These are phyloP conservation scores for Drosophila orosa DNA, from an alignment of 1,140 invertebrate species.

Conservation along the genomic window DNA sequence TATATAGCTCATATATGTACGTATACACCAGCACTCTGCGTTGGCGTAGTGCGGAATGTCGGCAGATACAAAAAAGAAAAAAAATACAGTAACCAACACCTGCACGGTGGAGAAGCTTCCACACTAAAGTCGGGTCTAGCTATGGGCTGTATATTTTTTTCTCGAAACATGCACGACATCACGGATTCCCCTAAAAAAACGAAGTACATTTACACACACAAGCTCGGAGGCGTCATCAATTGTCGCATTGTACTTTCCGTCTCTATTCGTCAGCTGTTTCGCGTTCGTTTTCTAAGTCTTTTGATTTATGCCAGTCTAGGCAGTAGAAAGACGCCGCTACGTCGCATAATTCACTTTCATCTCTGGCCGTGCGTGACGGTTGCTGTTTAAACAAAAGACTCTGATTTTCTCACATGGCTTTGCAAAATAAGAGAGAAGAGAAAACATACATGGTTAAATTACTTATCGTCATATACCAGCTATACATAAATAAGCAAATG, in stretches of 20 bases:
- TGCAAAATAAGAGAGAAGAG: conserved; percentile 26
- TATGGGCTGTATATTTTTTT: conserved; percentile 10
- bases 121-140: conserved; percentile 6
- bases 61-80: conserved; percentile 29
- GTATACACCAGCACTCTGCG: conserved; percentile 35
- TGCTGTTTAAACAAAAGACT: conserved; percentile 38
- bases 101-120: conserved; percentile 36
- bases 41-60: conserved; percentile 64
- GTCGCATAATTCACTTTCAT: conserved; percentile 60
- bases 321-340: conserved; percentile 17
- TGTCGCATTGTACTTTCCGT: conserved; percentile 48
- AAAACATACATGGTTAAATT: conserved; percentile 2
- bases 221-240: conserved; percentile 42
- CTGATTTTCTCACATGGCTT: conserved; percentile 32
- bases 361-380: conserved; percentile 55
- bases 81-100: conserved; percentile 33
- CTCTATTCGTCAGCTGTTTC: conserved; percentile 40
- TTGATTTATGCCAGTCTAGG: conserved; percentile 40
- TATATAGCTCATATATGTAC: conserved; percentile 27
- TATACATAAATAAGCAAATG: background rate
- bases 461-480: background rate
- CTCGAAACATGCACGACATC: conserved; percentile 58
- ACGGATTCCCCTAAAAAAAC: conserved; percentile 54
- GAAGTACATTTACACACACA: conserved; percentile 28
- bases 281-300: conserved; percentile 74